Evolutionary conservation across 2,113 vertebrate species (phyloP).

Genomic region (Arothron firmamentum): DNA sequence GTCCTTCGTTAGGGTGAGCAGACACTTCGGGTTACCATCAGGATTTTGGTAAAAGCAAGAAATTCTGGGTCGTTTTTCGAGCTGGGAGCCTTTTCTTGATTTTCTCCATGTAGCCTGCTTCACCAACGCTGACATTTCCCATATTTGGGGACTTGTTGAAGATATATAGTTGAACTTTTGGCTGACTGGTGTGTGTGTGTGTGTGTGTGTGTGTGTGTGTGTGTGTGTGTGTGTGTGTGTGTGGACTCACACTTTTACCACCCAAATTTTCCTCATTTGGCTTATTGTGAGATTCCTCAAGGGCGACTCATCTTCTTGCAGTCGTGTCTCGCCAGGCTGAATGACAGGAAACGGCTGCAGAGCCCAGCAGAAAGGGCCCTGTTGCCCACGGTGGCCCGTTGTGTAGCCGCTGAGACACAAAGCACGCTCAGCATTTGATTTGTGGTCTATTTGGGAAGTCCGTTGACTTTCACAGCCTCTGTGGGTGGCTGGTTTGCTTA

Average conservation of each 20-base stretch:
- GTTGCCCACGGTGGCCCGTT: constrained; percentile 1
- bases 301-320: not conserved
- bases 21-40: too few relatives aligned
- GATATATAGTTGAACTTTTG: too few relatives aligned
- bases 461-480: constrained; percentile 26
- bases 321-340: not conserved
- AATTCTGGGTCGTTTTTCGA: too few relatives aligned
- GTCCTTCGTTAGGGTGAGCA: too few relatives aligned
- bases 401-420: constrained; percentile 7
- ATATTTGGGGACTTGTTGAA: too few relatives aligned
- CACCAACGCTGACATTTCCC: too few relatives aligned
- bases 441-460: constrained; percentile 39
- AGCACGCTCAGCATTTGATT: constrained; percentile 21
- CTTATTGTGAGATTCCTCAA: not conserved
- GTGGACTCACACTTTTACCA: not conserved
- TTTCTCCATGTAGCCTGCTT: too few relatives aligned
- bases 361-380: constrained; percentile 18
- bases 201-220: too few relatives aligned
- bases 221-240: too few relatives aligned
- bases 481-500: constrained; percentile 50
- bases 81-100: too few relatives aligned
- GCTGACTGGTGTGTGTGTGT: too few relatives aligned
- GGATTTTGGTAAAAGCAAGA: too few relatives aligned
- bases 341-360: constrained; percentile 1
- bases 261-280: not conserved